Evolutionary conservation across 2,113 vertebrate genomes (phyloP).

Genomic region (Dendrocopos noguchii): DNA sequence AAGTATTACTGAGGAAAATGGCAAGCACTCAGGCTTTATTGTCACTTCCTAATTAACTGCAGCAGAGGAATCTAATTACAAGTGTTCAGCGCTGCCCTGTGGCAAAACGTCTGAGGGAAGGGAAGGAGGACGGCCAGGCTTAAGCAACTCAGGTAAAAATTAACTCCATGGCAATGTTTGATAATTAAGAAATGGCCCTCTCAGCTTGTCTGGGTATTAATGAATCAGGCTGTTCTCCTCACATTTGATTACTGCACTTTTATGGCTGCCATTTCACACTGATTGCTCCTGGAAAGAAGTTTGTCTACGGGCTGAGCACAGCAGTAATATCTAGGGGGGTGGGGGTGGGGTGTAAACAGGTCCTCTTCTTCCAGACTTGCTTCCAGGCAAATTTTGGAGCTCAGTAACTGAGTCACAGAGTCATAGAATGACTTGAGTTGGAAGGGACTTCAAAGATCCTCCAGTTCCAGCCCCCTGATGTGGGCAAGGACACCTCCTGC

Average conservation of each 20-base stretch:
- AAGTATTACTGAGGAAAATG: slow-evolving; percentile 54
- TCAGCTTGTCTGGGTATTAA: slow-evolving; percentile 72
- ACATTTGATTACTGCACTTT: slow-evolving; percentile 65
- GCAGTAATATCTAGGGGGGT: not conserved
- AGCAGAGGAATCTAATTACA: slow-evolving; percentile 73
- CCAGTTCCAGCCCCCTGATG: too few species aligned
- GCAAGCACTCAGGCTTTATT: slow-evolving; percentile 62
- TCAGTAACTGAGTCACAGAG: too few species aligned
- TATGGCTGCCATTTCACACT: slow-evolving; percentile 58
- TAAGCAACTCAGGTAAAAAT: slow-evolving; percentile 75
- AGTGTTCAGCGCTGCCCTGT: slow-evolving; percentile 64
- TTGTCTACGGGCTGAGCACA: not conserved
- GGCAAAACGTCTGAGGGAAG: slow-evolving; percentile 53
- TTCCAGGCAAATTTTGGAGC: not conserved
- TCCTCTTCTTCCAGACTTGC: not conserved
- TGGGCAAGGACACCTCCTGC: too few species aligned
- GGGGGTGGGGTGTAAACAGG: not conserved
- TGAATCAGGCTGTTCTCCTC: slow-evolving; percentile 76
- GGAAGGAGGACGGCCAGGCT: slow-evolving; percentile 48
- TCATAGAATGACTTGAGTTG: too few species aligned
- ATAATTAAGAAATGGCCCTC: slow-evolving; percentile 73
- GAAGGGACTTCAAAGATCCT: too few species aligned
- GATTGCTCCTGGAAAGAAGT: slow-evolving; percentile 51
- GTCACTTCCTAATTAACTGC: slow-evolving; percentile 75
- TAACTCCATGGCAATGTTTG: slow-evolving; percentile 58